Base-by-base conservation (phyloP, 2,888 invertebrate genomes). In the Tipula lateralis region DNA sequence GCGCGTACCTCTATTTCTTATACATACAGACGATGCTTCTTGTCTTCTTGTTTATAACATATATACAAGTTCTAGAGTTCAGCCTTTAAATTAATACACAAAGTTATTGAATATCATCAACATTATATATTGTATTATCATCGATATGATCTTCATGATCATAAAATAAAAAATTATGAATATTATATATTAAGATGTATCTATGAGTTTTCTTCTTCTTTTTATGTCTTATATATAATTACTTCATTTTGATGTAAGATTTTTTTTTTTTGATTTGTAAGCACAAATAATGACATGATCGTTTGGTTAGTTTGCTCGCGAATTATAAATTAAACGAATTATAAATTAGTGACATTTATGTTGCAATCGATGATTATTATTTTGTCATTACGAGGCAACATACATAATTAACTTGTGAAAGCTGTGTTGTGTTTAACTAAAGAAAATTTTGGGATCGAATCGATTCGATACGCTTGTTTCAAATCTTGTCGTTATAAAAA, bases 321-420 rank as follows among this genome's bases (percentile, higher is more conserved):
- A n/a, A n/a, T 44, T 44, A n/a, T n/a, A 32, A 1, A 32, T 2
- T 7, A 7, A 32, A 0, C 5, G 32, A 32, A 12, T n/a, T n/a
- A 39, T 39, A 39, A 66, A 66, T 24, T 66, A 66, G 66, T 9
- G 66, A 66, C 66, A 66, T 66, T 24, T 66, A 44, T n/a, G 24
- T 3, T 66, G 66, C 66, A 66, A 50, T 16, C 16, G 7, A 16
- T 24, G 66, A 66, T 66, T 66, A 66, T 66, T 66, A 66, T 66
- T 66, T 24, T 66, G 66, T 66, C 66, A 66, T 66, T 66, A 66
- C 66, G 66, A n/a, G n/a, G n/a, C n/a, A n/a, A n/a, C n/a, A n/a
- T 24, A n/a, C 66, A 24, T 66, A 66, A 66, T 66, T 66, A 66
- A 66, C 66, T 24, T 66, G 66, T 66, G 66, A 66, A 66, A 66